phyloP scores from a whole-genome alignment of 2,797 vertebrate species.

The Tapirus indicus region DNA sequence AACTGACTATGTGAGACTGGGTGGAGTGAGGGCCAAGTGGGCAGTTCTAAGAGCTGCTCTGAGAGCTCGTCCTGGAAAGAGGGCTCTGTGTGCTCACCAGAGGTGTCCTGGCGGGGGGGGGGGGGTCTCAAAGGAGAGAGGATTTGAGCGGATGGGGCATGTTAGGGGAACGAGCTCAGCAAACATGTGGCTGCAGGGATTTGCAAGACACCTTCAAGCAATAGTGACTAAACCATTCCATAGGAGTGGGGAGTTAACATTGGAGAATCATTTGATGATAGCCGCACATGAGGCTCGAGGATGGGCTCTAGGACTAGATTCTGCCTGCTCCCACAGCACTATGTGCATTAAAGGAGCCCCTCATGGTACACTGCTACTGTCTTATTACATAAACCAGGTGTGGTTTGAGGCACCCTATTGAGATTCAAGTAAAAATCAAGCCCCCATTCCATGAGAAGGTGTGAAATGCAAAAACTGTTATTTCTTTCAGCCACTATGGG shows the following conservation, averaged over 20 bases:
- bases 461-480: background rate
- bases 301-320: background rate
- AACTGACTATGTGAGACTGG: background rate
- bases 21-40: background rate
- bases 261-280: background rate
- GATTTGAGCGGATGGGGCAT: background rate
- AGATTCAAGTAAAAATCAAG: slow-evolving; percentile 4
- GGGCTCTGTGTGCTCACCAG: background rate
- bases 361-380: background rate
- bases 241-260: background rate
- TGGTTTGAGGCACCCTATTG: background rate
- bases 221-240: background rate
- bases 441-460: background rate
- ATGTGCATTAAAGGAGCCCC: background rate
- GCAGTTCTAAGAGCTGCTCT: background rate
- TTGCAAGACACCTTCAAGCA: background rate
- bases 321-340: background rate
- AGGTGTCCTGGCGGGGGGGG: background rate
- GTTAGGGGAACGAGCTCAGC: background rate
- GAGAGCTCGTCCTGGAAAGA: background rate
- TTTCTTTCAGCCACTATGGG: background rate
- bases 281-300: background rate
- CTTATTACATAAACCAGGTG: background rate
- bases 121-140: background rate
- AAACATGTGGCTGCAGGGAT: background rate